Percentiles rank a stretch among this genome's conserved stretches.
phyloP scores from a whole-genome alignment of 2,888 invertebrate species.

The Helleia helle region DNA sequence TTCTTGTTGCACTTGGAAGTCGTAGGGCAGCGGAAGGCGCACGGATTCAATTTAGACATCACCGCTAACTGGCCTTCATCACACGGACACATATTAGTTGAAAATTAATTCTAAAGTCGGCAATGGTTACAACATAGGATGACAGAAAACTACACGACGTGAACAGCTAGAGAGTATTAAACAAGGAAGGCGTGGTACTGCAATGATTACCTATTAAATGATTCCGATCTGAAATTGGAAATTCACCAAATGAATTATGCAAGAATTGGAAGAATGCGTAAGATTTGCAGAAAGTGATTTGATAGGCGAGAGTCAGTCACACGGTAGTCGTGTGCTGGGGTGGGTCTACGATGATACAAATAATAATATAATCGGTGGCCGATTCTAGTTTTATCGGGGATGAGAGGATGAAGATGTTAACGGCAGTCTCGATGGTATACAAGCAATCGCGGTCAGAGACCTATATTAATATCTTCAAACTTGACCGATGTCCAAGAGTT shows the following conservation, averaged over 20 bases:
- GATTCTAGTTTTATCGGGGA: neutral
- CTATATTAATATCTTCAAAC: conserved; percentile 10
- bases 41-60: neutral
- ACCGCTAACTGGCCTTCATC: conserved; percentile 16
- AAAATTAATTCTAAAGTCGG: conserved; percentile 16
- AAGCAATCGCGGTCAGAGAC: neutral
- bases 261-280: neutral
- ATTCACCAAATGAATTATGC: conserved; percentile 50
- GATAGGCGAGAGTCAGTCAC: neutral
- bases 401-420: conserved; percentile 7
- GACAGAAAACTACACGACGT: conserved; percentile 44
- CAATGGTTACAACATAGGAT: conserved; percentile 29
- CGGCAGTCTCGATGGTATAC: neutral
- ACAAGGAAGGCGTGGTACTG: conserved; percentile 41
- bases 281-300: conserved; percentile 5
- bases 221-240: conserved; percentile 75
- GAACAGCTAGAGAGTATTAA: conserved; percentile 49
- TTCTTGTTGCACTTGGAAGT: no score
- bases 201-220: conserved; percentile 72
- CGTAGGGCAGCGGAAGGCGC: conserved; percentile 11
- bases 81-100: conserved; percentile 20
- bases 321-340: no score
- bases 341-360: conserved; percentile 7
- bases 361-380: neutral
- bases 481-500: conserved; percentile 14